Conservation (phyloP, 2,797 vertebrate species). For the Menidia menidia region DNA sequence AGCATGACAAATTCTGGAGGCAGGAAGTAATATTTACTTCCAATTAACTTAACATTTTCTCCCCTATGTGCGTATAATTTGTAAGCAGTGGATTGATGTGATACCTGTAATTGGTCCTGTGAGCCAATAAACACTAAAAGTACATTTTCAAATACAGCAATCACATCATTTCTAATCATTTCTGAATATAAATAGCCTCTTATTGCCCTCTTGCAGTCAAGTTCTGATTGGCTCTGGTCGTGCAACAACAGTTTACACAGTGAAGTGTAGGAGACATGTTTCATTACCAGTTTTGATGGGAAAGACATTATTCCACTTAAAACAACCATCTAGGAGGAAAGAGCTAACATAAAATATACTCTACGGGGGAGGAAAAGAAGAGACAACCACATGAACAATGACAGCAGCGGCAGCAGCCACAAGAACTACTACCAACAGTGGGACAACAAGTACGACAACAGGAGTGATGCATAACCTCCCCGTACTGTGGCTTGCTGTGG, state of each 20-base stretch:
- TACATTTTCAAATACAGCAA: background rate
- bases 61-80: background rate
- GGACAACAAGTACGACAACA: conserved; percentile 81
- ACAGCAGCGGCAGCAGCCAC: conserved; percentile 66
- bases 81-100: background rate
- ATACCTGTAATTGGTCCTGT: background rate
- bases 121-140: background rate
- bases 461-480: conserved; percentile 92
- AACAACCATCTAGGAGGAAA: conserved; percentile 76
- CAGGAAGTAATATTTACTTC: background rate
- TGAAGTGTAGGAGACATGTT: conserved; percentile 66
- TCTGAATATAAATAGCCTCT: conserved; percentile 53
- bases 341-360: conserved; percentile 70
- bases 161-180: background rate
- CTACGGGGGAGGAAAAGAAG: conserved; percentile 83
- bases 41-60: background rate
- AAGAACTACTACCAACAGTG: conserved; percentile 67
- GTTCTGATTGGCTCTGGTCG: conserved; percentile 37
- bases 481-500: conserved; percentile 95
- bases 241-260: conserved; percentile 71
- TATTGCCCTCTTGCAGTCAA: conserved; percentile 47
- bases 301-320: conserved; percentile 77
- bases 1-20: background rate
- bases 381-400: conserved; percentile 83
- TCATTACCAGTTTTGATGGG: conserved; percentile 74